Conservation (phyloP, 2,797 vertebrate species). For the Phalloptychus januarius region DNA sequence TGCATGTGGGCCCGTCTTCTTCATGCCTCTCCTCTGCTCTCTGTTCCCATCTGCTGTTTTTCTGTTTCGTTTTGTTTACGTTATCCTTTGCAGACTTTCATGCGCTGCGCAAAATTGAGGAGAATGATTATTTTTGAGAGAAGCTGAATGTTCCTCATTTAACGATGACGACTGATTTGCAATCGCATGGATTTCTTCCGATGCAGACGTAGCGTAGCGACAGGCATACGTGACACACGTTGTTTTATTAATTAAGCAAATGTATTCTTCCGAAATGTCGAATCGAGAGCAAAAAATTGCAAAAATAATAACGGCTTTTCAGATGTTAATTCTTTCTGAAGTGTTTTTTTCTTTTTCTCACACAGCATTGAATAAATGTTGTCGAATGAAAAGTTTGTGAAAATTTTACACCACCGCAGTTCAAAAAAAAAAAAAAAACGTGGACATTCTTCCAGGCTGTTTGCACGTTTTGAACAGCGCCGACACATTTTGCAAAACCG, state of each 20-base stretch:
- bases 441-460: not conserved
- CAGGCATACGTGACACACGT: not conserved
- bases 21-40: constrained; percentile 34
- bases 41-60: constrained; percentile 41
- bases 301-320: not conserved
- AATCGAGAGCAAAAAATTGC: not conserved
- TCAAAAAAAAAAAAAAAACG: no score
- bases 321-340: not conserved
- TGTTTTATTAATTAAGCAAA: no score
- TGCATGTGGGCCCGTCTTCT: constrained; percentile 47
- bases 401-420: not conserved
- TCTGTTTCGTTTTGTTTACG: constrained; percentile 49
- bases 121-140: constrained; percentile 13
- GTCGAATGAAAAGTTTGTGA: not conserved
- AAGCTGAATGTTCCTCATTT: constrained; percentile 7
- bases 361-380: not conserved
- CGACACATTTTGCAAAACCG: not conserved
- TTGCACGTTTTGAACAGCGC: not conserved
- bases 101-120: constrained; percentile 11
- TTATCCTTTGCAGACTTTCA: constrained; percentile 48
- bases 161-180: not conserved
- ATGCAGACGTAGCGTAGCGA: no score
- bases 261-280: no score
- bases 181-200: not conserved
- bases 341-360: not conserved